Percentiles rank a stretch among this genome's conserved stretches.
Evolutionary conservation across 2,113 vertebrate species (phyloP).

Genomic region (Protomyctophum bolini): DNA sequence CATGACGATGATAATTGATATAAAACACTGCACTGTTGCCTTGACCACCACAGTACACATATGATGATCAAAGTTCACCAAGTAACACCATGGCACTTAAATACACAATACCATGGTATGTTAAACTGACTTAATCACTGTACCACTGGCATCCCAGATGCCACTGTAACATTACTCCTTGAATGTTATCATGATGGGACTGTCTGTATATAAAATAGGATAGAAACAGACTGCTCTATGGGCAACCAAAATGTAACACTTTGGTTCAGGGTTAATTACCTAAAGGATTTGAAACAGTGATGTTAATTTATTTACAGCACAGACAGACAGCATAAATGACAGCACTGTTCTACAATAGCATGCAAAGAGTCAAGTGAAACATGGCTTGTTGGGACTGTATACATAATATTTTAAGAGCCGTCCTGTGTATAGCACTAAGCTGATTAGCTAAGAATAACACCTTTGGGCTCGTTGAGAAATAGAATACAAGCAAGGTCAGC

Average conservation of each 20-base stretch:
- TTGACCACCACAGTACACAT: constrained; percentile 21
- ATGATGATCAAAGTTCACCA: constrained; percentile 15
- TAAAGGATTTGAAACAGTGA: constrained; percentile 15
- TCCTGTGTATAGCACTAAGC: constrained; percentile 57
- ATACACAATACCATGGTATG: background rate
- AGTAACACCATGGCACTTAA: background rate
- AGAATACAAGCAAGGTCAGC: constrained; percentile 36
- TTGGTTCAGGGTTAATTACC: background rate
- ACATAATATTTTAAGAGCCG: constrained; percentile 39
- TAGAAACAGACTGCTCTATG: too few species aligned
- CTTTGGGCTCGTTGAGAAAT: constrained; percentile 6
- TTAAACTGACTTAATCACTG: background rate
- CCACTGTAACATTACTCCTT: too few species aligned
- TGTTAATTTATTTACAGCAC: constrained; percentile 37
- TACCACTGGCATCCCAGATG: too few species aligned
- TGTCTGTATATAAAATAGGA: too few species aligned
- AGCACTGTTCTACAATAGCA: constrained; percentile 35
- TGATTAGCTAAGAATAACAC: constrained; percentile 74
- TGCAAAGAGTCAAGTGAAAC: constrained; percentile 8
- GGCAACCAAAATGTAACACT: too few species aligned
- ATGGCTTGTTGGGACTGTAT: constrained; percentile 1
- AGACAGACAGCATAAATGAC: background rate
- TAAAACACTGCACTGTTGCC: background rate
- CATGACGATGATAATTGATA: constrained; percentile 3
- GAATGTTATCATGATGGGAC: too few species aligned